Evolutionary conservation across 1,140 invertebrate species (phyloP), one percentile per base, ranked within the genome.

Genomic region (Gonatopus flavifemur): DNA sequence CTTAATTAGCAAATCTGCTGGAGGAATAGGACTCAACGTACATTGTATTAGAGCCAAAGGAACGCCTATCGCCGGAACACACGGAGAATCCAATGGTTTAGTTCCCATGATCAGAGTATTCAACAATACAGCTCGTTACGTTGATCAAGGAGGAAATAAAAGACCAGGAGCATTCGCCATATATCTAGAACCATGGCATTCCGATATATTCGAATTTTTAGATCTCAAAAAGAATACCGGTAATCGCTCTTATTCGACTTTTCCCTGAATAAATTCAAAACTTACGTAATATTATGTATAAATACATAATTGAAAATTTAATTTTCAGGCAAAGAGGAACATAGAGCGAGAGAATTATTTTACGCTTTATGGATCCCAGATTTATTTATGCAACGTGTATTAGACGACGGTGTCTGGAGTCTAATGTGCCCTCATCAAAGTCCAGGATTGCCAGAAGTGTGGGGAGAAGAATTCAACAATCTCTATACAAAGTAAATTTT

Each of bases 101-200:
- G 88, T 99, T 25, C 97, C 97, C 1, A 98, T 99, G 93, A 78
- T 99, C 7, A 76, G 94, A 59, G 94, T 98, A 0, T 99, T 88
- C 66, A 99, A 99, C 70, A 95, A 96, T 67, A 95, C 94, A 24
- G 95, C 95, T 0, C 81, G 93, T 57, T 98, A 98, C 80, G 96
- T 99, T 1, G 94, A 98, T 78, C 97, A 99, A 80, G 96, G 96
- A 22, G 96, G 96, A 19, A 98, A 98, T 66, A 98, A 98, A 77
- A 80, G 96, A 56, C 95, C 96, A n/a, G 96, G 96, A 24, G 95
- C 96, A n/a, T 98, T 98, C 83, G 95, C 97, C 12, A 89, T 99
- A 49, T 99, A 99, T 69, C 67, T 99, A 16, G 98, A 99, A 74
- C 97, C 98, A 2, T 99, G 98, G 98, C 98, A 99, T 80, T 87